Percentiles rank a stretch among this genome's conserved stretches.
phyloP scores from a whole-genome alignment of 2,888 invertebrate genomes.

The Hyles lineata region DNA sequence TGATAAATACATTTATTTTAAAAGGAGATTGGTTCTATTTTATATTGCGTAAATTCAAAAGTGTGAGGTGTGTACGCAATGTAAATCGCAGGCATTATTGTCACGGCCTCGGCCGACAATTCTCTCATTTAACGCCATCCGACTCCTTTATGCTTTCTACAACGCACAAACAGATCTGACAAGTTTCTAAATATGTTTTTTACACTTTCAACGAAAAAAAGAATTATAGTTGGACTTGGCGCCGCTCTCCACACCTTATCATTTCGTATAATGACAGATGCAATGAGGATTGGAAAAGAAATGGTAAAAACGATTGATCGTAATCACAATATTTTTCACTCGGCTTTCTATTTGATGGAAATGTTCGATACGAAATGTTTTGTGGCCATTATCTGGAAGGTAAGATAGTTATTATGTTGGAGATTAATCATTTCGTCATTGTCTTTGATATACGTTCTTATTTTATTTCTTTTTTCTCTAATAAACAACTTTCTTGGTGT shows the following conservation, averaged over 20 bases:
- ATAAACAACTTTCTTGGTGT: background rate
- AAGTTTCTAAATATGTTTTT: slow-evolving; percentile 45
- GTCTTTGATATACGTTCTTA: background rate
- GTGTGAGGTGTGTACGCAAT: slow-evolving; percentile 4
- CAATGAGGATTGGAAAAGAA: slow-evolving; percentile 14
- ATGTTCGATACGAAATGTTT: slow-evolving; percentile 10
- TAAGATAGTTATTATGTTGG: background rate
- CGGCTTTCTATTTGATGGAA: slow-evolving; percentile 21
- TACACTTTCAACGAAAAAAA: slow-evolving; percentile 38
- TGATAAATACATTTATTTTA: too few species aligned
- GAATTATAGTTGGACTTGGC: slow-evolving; percentile 6
- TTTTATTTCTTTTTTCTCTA: background rate
- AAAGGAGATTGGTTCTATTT: background rate
- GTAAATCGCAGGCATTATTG: slow-evolving; percentile 7
- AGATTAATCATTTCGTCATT: background rate
- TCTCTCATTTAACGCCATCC: slow-evolving; percentile 55
- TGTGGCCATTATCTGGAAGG: background rate
- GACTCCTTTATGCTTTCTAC: slow-evolving; percentile 61
- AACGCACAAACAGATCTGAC: slow-evolving; percentile 46
- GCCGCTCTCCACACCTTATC: slow-evolving; percentile 20
- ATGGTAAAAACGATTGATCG: slow-evolving; percentile 15
- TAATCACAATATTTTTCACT: slow-evolving; percentile 15
- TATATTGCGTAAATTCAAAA: slow-evolving; percentile 2
- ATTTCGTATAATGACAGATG: slow-evolving; percentile 24
- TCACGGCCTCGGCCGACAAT: slow-evolving; percentile 23